phyloP scores from a whole-genome alignment of 2,888 invertebrate species.

The Leptinotarsa rubiginosa region DNA sequence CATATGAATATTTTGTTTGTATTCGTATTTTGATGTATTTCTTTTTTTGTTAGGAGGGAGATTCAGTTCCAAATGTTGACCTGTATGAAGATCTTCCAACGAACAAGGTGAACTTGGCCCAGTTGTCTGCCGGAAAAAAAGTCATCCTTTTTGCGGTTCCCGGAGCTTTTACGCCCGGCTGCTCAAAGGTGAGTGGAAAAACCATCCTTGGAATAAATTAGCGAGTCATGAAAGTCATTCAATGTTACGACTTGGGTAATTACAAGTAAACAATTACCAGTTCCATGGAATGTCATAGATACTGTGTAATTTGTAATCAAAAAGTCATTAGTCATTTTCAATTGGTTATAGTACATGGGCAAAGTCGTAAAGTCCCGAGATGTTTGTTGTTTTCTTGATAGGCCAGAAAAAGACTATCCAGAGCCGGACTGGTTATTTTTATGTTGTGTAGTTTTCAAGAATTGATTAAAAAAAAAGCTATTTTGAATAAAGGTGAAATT shows the following conservation, averaged over 20 bases:
- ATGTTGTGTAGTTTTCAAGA: too few relatives aligned
- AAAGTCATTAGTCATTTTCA: too few relatives aligned
- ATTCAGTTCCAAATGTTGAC: constrained; percentile 81
- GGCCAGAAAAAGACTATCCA: too few relatives aligned
- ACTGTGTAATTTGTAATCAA: too few relatives aligned
- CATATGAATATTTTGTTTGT: constrained; percentile 1
- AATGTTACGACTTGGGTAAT: neutral
- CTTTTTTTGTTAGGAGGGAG: constrained; percentile 82
- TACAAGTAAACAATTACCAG: neutral
- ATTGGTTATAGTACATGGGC: too few relatives aligned
- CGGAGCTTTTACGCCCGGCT: constrained; percentile 95
- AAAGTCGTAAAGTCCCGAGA: too few relatives aligned
- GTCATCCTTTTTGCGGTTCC: constrained; percentile 91
- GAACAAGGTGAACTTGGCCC: constrained; percentile 84
- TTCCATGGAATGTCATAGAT: too few relatives aligned
- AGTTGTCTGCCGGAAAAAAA: constrained; percentile 82
- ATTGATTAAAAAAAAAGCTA: too few relatives aligned
- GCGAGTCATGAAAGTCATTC: constrained; percentile 20
- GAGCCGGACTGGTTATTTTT: too few relatives aligned
- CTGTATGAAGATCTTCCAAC: constrained; percentile 88
- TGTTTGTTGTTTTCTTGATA: too few relatives aligned
- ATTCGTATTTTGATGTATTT: constrained; percentile 43
- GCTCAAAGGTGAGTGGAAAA: constrained; percentile 76
- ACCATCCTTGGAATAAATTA: constrained; percentile 24
- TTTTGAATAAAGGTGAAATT: too few relatives aligned